These are phyloP conservation scores for Drosophila jambulina DNA, from an alignment of 1,140 invertebrate species.

Conservation along the genomic window DNA sequence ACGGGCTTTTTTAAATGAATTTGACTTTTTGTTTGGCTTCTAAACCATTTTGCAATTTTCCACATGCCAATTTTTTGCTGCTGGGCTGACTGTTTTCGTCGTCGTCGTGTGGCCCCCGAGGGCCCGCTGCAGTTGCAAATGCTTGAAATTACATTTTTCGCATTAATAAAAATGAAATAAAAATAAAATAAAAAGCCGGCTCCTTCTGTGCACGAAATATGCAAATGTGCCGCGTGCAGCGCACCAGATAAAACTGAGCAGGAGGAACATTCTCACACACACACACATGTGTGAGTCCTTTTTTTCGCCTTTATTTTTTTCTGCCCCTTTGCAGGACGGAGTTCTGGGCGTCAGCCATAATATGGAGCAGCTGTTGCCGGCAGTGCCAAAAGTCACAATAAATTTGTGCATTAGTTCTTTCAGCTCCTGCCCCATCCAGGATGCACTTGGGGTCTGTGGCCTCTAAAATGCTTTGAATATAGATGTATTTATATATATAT, in stretches of 20 bases:
- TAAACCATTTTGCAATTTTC: conserved; percentile 52
- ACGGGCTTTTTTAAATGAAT: conserved; percentile 30
- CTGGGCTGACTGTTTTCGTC: conserved; percentile 17
- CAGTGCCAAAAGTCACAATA: conserved; percentile 80
- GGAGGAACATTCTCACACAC: not conserved
- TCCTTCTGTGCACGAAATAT: conserved; percentile 66
- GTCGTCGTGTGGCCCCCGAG: not conserved
- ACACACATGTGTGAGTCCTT: conserved; percentile 53
- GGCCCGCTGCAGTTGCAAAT: conserved; percentile 56
- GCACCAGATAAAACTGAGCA: conserved; percentile 73
- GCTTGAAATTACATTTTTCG: conserved; percentile 77
- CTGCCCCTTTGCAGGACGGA: conserved; percentile 1
- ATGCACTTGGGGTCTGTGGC: conserved; percentile 11
- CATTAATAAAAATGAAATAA: conserved; percentile 76
- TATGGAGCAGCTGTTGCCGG: conserved; percentile 77
- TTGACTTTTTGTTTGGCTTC: conserved; percentile 17
- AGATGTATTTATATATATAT: conserved; percentile 1
- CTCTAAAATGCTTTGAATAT: conserved; percentile 30
- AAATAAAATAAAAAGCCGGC: conserved; percentile 59
- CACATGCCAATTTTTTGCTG: conserved; percentile 65
- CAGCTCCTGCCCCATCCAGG: conserved; percentile 10
- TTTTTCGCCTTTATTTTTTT: conserved; percentile 19
- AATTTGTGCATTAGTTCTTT: conserved; percentile 72
- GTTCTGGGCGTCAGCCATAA: conserved; percentile 61
- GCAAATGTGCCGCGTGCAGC: conserved; percentile 76